A percentile compares a stretch with the other conserved stretches of the same genome.
phyloP scores from a whole-genome alignment of 1,140 invertebrate genomes.

The Berghia stephanieae region DNA sequence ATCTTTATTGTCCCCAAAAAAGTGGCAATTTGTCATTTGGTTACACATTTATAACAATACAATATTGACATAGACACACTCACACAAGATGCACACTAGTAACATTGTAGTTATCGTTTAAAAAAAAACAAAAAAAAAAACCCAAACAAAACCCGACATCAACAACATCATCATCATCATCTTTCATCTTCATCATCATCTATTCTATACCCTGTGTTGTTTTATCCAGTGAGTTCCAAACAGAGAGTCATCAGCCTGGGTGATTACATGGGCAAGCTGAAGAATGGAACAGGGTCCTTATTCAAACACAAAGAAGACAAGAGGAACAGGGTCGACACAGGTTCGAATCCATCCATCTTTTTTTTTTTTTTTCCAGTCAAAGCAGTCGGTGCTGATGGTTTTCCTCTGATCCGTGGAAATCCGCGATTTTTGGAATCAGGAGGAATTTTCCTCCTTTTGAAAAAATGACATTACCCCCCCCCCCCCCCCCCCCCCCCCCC shows the following conservation, averaged over 20 bases:
- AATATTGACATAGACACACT: too few relatives aligned
- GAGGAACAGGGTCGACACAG: constrained; percentile 84
- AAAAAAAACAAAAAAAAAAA: constrained; percentile 5
- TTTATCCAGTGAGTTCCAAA: constrained; percentile 60
- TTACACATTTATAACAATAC: too few relatives aligned
- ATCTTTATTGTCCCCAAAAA: too few relatives aligned
- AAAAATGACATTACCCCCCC: not conserved
- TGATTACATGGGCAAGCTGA: constrained; percentile 81
- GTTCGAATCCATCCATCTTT: constrained; percentile 53
- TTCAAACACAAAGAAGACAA: constrained; percentile 86
- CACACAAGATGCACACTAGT: too few relatives aligned
- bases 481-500: too few relatives aligned
- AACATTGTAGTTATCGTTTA: not conserved
- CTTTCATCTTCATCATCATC: too few relatives aligned
- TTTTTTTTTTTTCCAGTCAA: not conserved
- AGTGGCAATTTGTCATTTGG: too few relatives aligned
- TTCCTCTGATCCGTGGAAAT: too few relatives aligned
- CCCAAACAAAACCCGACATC: too few relatives aligned
- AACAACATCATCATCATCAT: too few relatives aligned
- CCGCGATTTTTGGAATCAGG: not conserved
- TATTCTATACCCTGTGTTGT: not conserved
- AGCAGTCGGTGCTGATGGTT: not conserved
- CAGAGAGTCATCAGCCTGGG: constrained; percentile 83
- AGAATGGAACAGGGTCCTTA: constrained; percentile 78
- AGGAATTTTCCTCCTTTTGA: not conserved